Evolutionary conservation across 2,888 invertebrate species (phyloP).

Genomic region (Neria commutata): DNA sequence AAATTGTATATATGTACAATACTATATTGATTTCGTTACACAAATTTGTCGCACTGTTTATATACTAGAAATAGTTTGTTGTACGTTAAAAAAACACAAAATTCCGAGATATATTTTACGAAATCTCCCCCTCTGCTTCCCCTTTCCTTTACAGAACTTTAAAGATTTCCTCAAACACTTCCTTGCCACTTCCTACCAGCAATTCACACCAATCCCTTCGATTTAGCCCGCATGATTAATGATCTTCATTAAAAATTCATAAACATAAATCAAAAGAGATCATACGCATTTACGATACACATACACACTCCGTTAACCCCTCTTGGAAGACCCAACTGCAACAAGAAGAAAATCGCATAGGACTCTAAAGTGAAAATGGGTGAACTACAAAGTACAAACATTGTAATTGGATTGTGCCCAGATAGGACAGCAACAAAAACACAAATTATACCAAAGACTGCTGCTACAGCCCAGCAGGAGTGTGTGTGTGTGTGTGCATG

Average conservation of each 20-base stretch:
- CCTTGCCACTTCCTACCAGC: not conserved
- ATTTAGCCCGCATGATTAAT: constrained; percentile 45
- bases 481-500: too few relatives aligned
- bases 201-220: not conserved
- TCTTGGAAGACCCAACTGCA: constrained; percentile 7
- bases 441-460: constrained; percentile 40
- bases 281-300: constrained; percentile 20
- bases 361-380: constrained; percentile 26
- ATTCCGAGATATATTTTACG: too few relatives aligned
- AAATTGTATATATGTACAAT: too few relatives aligned
- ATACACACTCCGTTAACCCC: constrained; percentile 8
- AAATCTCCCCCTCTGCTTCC: too few relatives aligned
- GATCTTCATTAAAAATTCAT: constrained; percentile 47
- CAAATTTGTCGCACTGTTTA: too few relatives aligned
- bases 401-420: constrained; percentile 9
- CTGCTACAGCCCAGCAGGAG: not conserved
- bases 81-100: too few relatives aligned
- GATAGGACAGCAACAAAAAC: constrained; percentile 33
- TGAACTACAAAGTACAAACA: constrained; percentile 29
- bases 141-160: too few relatives aligned
- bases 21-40: too few relatives aligned
- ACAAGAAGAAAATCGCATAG: constrained; percentile 34
- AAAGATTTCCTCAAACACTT: not conserved
- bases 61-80: too few relatives aligned
- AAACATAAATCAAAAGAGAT: constrained; percentile 40